Evolutionary conservation across 1,140 invertebrate genomes (phyloP), one percentile per base, ranked within the genome.

Genomic region (Calycopis cecrops): DNA sequence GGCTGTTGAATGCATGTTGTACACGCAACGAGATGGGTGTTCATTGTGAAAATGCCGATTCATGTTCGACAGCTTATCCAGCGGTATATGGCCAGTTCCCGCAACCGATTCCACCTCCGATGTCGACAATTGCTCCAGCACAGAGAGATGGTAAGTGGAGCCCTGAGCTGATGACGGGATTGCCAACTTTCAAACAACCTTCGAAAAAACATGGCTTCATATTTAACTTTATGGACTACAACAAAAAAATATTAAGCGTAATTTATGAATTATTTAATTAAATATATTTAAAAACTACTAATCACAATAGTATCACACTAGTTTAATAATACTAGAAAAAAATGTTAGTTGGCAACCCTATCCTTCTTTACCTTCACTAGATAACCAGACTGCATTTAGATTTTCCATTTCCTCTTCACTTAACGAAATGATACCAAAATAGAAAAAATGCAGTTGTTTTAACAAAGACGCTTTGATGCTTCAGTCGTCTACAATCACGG

Each of bases 21-120:
- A 71, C 69, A 71, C 70, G 77, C 77, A 74, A 82, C 57, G 63
- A 62, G 72, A 66, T 87, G 79, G 81, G 74, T 87, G 84, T 87
- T 85, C 70, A 83, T 82, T 87, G 84, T 87, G 74, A 79, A 76
- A 82, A 82, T 73, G 70, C 77, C 69, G 67, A 72, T 91, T 89
- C 84, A 89, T 92, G 91, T 92, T 92, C 91, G 91, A 92, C 95
- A 94, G 95, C 96, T 89, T 97, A 97, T 89, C 95, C 96, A 84
- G 94, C 96, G 88, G 95, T 97, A 83, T 98, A 97, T 90, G 94
- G 95, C 82, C 96, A 97, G 92, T 96, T 97, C 90, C 95, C 97
- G 89, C 96, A 98, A 92, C 94, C 96, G 77, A 94, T 98, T 78
- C 93, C 95, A 78, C 95, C 96, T 88, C 95, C 96, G 85, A 93